Conservation (phyloP, 2,797 vertebrate species). For the Tangara arthus region DNA sequence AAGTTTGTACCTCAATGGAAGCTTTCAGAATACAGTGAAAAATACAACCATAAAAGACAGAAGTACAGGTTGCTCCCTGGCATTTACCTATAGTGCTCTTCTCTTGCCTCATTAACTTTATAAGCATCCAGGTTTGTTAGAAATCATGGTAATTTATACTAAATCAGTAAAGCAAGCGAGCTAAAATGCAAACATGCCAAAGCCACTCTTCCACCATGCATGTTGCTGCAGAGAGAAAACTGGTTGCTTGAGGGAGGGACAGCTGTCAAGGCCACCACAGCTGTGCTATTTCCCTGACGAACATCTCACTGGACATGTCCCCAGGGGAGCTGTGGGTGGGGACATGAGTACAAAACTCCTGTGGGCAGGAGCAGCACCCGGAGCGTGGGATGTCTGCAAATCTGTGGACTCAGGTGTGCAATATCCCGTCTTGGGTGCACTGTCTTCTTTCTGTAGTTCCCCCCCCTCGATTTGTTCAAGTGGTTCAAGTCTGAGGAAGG, state of each 20-base stretch:
- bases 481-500: neutral
- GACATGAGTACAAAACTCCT: neutral
- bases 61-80: neutral
- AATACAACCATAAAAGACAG: neutral
- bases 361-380: neutral
- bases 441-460: neutral
- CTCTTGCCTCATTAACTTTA: conserved; percentile 5
- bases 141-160: neutral
- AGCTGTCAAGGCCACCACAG: neutral
- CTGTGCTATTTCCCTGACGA: neutral
- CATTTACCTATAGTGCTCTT: neutral
- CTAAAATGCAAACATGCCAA: neutral
- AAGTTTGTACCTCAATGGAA: neutral
- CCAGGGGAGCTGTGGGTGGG: rapidly evolving
- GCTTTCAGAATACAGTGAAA: conserved; percentile 5
- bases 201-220: neutral
- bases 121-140: neutral
- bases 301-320: neutral
- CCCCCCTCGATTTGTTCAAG: neutral
- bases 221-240: neutral
- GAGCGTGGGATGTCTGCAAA: rapidly evolving
- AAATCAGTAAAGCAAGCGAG: neutral
- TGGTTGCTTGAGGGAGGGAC: neutral
- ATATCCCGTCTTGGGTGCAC: too few species aligned
- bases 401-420: rapidly evolving